Percentiles rank a stretch among this genome's conserved stretches.
These are phyloP conservation scores for Rhogogaster chlorosoma DNA, from an alignment of 2,888 invertebrate species.

Conservation along the genomic window DNA sequence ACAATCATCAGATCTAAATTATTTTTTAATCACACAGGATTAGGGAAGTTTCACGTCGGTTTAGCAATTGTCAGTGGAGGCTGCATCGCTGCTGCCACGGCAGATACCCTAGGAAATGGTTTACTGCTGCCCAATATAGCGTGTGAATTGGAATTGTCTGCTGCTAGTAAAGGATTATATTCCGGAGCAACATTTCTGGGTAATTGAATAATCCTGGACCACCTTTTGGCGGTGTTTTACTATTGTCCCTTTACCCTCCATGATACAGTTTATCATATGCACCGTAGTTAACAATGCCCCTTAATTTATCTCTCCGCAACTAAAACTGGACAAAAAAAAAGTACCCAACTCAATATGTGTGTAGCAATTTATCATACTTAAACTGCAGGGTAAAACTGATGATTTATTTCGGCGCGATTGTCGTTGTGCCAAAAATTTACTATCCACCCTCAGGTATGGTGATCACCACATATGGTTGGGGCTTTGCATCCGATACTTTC, in stretches of 20 bases:
- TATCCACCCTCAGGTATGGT: conserved; percentile 2
- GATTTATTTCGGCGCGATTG: not conserved
- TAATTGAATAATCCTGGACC: not conserved
- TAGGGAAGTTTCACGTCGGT: conserved; percentile 4
- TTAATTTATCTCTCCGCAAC: not conserved
- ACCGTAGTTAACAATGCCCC: too few species aligned
- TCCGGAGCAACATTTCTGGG: conserved; percentile 2
- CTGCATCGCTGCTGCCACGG: not conserved
- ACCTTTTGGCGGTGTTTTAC: not conserved
- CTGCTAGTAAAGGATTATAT: not conserved
- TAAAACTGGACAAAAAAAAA: not conserved
- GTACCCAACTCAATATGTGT: not conserved
- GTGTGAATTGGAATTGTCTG: conserved; percentile 24
- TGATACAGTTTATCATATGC: not conserved
- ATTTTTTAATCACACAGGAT: not conserved
- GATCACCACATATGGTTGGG: conserved; percentile 6
- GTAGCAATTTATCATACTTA: not conserved
- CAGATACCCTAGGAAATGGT: not conserved
- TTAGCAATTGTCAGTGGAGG: not conserved
- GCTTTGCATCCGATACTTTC: conserved; percentile 4
- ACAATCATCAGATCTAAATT: not conserved
- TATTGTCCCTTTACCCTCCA: not conserved
- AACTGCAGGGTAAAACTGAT: not conserved
- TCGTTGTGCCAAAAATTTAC: not conserved
- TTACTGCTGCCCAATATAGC: not conserved